Conservation (phyloP, 37 sponge, comb jelly and placozoan genomes). For the Lycopodina hypogea region DNA sequence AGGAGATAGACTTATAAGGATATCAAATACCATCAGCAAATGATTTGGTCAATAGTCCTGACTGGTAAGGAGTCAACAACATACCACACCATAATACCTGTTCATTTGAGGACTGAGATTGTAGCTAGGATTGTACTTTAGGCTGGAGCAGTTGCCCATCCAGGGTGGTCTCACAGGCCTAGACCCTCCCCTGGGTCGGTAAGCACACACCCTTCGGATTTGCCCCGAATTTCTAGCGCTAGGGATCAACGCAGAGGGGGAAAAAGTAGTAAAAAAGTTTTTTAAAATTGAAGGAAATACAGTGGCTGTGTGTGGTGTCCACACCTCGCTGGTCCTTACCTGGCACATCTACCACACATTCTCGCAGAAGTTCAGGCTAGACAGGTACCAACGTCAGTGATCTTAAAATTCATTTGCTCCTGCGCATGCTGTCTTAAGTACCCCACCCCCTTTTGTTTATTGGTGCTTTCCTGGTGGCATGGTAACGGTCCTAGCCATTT, state of each 20-base stretch:
- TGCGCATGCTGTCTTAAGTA: no score
- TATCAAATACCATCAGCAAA: no score
- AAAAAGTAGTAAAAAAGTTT: neutral
- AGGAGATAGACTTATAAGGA: no score
- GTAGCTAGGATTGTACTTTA: slow-evolving; percentile 73
- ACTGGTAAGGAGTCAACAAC: neutral
- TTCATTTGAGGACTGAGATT: slow-evolving; percentile 78
- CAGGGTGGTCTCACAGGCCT: slow-evolving; percentile 31
- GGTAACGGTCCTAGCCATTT: no score
- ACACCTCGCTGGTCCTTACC: slow-evolving; percentile 19
- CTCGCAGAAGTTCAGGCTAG: neutral
- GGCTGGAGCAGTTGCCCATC: slow-evolving; percentile 14
- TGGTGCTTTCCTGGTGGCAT: no score
- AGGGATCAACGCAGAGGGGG: neutral
- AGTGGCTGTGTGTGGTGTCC: no score
- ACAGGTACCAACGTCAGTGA: neutral
- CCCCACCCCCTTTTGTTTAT: no score
- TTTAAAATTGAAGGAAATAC: neutral
- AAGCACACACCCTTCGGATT: slow-evolving; percentile 64
- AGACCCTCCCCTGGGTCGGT: slow-evolving; percentile 15
- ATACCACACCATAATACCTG: slow-evolving; percentile 34
- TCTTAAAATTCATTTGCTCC: no score
- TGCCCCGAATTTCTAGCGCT: slow-evolving; percentile 39
- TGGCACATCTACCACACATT: slow-evolving; percentile 81
- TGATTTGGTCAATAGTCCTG: no score